Evolutionary conservation across 2,888 invertebrate genomes (phyloP), one percentile per base, ranked within the genome.

Genomic region (Acanthosepion pharaonis): DNA sequence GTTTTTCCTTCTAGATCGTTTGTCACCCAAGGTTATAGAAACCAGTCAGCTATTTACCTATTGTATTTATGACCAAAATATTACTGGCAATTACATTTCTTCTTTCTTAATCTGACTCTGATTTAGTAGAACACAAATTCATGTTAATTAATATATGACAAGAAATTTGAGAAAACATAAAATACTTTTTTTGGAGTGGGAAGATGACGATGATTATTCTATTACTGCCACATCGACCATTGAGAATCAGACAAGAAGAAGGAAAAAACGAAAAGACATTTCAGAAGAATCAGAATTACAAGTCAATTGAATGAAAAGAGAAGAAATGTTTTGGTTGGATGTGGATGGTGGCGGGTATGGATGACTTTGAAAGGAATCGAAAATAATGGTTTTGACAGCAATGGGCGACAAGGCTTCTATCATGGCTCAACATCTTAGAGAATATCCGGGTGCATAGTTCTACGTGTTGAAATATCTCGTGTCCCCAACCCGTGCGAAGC

Each of bases 331-430:
- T 78, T 5, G 11, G 0, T 33, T n/a, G 15, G 8, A 3, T 9
- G 23, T 5, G 25, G 78, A n/a, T 33, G 11, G 6, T n/a, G 5
- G n/a, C 4, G 78, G 11, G 9, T n/a, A 8, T n/a, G n/a, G 20
- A 11, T 33, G 0, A 5, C 4, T 78, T 78, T 78, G 78, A 78
- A n/a, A 4, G n/a, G 78, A n/a, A 78, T 78, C 78, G 5, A n/a
- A 78, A 78, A 11, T 78, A 78, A 78, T 78, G 11, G 78, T 18
- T 33, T 78, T 78, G 78, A 78, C 78, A 78, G 78, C n/a, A 78
- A 78, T 78, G 78, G 78, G 78, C 78, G 78, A 78, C 78, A 78
- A 78, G n/a, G n/a, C 33, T 78, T 78, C 78, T 78, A 78, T 78
- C 78, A 33, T 78, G 15, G 18, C 15, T n/a, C n/a, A 33, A n/a